Base-by-base conservation (phyloP, 2,113 vertebrate genomes). In the Isurus oxyrinchus region DNA sequence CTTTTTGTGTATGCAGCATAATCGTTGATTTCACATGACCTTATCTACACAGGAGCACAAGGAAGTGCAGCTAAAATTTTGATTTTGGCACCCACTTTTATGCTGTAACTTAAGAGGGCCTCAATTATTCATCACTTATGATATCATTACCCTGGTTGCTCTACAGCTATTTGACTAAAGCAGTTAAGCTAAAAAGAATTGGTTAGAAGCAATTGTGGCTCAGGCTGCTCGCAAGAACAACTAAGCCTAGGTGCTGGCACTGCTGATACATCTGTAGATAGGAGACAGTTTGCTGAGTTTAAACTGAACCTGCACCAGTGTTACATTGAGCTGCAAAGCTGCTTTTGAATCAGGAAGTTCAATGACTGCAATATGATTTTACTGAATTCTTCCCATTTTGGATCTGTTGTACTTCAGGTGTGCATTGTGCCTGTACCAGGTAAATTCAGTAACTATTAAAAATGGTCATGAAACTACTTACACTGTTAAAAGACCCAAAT, bases 331-430 rank as follows among this genome's bases (percentile, higher is more conserved):
- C 35, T 40, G 40, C 59, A 93, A 93, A 93, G 35, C 31, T 59
- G 55, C 61, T 91, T 91, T 57, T 61, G 55, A 61, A 59, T 94
- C 19, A 40, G 90, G 90, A 63, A 40, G 21, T 59, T 66, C 57
- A 94, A 21, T 94, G 59, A 94, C n/a, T 94, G 13, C 5, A 14
- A 23, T 44, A 84, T 44, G n/a, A 40, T 40, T 94, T n/a, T 94
- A 40, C 57, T 63, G 35, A 94, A 40, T 16, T 40, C 40, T 63
- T 66, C n/a, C 90, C 35, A 93, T 61, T 91, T 93, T 59, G 61
- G 35, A n/a, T 93, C 90, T 63, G 90, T 93, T 21, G 21, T 14
- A n/a, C 59, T 94, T 63, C 90, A 94, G 90, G 66, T 94, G 35
- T 16, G 5, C 14, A 1, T 61, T 61, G 57, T 61, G 4, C 14